A percentile compares a stretch with the other conserved stretches of the same genome.
Conservation (phyloP, 2,797 vertebrate species). For the Percopsis omiscomaycus region DNA sequence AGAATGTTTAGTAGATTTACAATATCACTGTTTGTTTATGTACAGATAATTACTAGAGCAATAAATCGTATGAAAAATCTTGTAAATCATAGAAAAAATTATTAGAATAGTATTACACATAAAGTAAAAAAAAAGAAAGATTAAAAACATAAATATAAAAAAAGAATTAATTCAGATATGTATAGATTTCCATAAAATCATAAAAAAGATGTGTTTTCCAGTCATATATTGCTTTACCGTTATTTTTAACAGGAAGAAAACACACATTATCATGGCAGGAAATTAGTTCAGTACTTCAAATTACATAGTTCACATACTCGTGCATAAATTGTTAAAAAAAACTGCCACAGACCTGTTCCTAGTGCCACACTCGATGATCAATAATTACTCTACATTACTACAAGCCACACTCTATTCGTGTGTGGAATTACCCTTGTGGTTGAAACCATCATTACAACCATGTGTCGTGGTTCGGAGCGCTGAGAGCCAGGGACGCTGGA, state of each 20-base stretch:
- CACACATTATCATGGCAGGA: neutral
- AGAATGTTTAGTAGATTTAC: slow-evolving; percentile 58
- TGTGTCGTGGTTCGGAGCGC: too few species aligned
- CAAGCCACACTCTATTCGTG: too few species aligned
- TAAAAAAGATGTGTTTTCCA: slow-evolving; percentile 38
- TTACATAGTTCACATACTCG: neutral
- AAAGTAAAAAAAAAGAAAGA: slow-evolving; percentile 71
- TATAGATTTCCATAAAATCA: slow-evolving; percentile 39
- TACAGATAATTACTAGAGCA: slow-evolving; percentile 34
- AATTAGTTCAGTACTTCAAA: neutral
- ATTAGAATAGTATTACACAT: slow-evolving; percentile 45
- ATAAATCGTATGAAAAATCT: slow-evolving; percentile 29
- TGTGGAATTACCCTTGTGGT: too few species aligned
- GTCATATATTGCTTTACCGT: slow-evolving; percentile 65
- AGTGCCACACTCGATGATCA: too few species aligned
- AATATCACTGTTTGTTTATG: slow-evolving; percentile 53
- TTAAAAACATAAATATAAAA: slow-evolving; percentile 57
- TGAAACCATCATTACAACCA: too few species aligned
- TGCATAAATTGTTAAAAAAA: too few species aligned
- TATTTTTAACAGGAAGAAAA: slow-evolving; percentile 34
- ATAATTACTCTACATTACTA: too few species aligned
- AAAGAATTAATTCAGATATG: slow-evolving; percentile 46
- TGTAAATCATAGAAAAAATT: slow-evolving; percentile 15
- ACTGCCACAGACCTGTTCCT: too few species aligned
- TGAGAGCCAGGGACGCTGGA: too few species aligned